Evolutionary conservation across 2,113 vertebrate species (phyloP), one percentile per base, ranked within the genome.

Genomic region (Hystrix cristata): DNA sequence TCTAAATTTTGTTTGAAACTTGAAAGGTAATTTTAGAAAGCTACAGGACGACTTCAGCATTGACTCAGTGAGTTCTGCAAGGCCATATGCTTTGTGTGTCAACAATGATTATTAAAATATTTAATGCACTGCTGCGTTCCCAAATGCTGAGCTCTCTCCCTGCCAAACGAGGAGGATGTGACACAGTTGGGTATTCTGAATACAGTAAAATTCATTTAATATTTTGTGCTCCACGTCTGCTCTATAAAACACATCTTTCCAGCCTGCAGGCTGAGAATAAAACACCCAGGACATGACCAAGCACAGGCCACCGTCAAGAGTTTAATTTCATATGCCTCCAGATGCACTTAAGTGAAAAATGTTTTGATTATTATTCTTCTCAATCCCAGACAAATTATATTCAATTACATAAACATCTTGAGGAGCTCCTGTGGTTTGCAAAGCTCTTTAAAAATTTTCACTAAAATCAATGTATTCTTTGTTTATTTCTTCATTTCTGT

Each of bases 61-160:
- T 92, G 96, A 95, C 48, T 94, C 78, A 89, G 23, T 0, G 34
- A 93, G 87, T 90, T 98, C 95, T 65, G 90, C 27, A 95, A 98
- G 94, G 91, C 94, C 62, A 69, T 95, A 95, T 88, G 92, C 86
- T 93, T 96, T 97, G 82, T 96, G 82, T 3, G 53, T 93, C 91
- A 94, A 90, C 78, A 95, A 59, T 90, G 87, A 98, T 94, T 94
- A 98, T 95, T 97, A 95, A 97, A 97, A 98, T 94, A 97, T 67
- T 94, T 95, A 98, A 95, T 67, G 85, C 87, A 96, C 96, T 95
- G 96, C 97, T 97, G 95, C 27, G 15, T 91, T 97, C 94, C 96
- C 98, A 98, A 98, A 98, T 97, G 97, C 53, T 89, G 74, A 79
- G 79, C 1, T 15, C 65, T 96, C 94, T 89, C 96, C 31, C 71